Percentiles rank a stretch among this genome's conserved stretches.
These are phyloP conservation scores for Notodonta ziczac DNA, from an alignment of 2,888 invertebrate genomes.

Conservation along the genomic window DNA sequence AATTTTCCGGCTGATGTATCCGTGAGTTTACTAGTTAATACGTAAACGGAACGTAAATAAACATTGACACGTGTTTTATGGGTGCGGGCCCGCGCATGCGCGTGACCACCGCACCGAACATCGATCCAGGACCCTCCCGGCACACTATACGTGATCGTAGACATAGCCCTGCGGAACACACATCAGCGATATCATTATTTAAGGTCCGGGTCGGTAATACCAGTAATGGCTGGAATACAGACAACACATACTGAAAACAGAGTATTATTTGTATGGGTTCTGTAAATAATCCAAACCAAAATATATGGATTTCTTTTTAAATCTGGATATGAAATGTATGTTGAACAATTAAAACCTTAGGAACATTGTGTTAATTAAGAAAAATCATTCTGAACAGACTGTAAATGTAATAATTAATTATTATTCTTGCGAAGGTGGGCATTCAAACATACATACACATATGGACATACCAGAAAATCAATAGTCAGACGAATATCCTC, in stretches of 20 bases:
- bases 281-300: neutral
- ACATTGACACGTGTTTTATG: slow-evolving; percentile 78
- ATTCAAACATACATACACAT: neutral
- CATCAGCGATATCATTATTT: too few species aligned
- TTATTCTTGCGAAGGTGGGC: neutral
- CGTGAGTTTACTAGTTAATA: slow-evolving; percentile 48
- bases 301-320: too few species aligned
- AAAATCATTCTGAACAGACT: too few species aligned
- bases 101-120: slow-evolving; percentile 34
- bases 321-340: too few species aligned
- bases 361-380: too few species aligned
- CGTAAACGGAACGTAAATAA: slow-evolving; percentile 79
- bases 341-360: too few species aligned
- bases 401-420: neutral
- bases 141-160: slow-evolving; percentile 56
- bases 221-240: neutral
- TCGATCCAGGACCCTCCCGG: slow-evolving; percentile 56
- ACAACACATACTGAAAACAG: neutral
- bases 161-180: neutral
- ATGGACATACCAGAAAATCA: slow-evolving; percentile 34
- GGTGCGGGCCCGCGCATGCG: slow-evolving; percentile 71
- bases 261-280: neutral
- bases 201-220: neutral
- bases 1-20: slow-evolving; percentile 25
- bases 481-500: slow-evolving; percentile 21